Evolutionary conservation across 2,888 invertebrate species (phyloP), one percentile per base, ranked within the genome.

Genomic region (Graphium colonna): DNA sequence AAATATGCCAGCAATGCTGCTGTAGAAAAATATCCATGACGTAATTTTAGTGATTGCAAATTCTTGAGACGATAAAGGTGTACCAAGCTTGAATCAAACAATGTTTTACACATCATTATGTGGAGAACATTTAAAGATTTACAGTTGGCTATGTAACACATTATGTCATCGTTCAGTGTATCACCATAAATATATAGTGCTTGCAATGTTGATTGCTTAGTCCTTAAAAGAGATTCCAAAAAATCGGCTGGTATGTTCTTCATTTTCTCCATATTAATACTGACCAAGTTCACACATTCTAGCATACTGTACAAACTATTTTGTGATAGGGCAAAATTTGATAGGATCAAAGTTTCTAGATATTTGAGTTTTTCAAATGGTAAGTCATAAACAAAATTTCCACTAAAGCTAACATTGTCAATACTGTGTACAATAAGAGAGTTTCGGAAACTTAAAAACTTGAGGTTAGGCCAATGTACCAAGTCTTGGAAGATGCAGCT

Each of bases 191-290:
- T 88, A 59, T 88, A 77, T 56, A 90, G 71, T 52, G 90, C 88
- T 69, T 78, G 69, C 40, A 90, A 66, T 38, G 80, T 78, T 4
- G 74, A 68, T 64, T 84, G 82, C 67, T 90, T 90, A 4, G 78
- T 82, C 61, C 71, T 73, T 38, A 90, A 67, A 56, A 90, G 75
- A 59, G 86, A 82, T 71, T 88, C 88, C 50, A 90, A 67, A 61
- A 90, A 90, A 59, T 87, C 85, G 51, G 83, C 79, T 5, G 90
- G 90, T 58, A 90, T 90, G 67, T 90, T 90, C 61, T 90, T 90
- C 90, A 90, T 90, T 66, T 90, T 90, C 56, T 90, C 90, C 83
- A 90, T 90, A 59, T 82, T 90, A 67, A 90, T 86, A 73, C 88
- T 86, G 63, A 82, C 81, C 71, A 90, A 79, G 68, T 85, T 74